phyloP scores from a whole-genome alignment of 2,797 vertebrate species.

The Lindbergichthys nudifrons region DNA sequence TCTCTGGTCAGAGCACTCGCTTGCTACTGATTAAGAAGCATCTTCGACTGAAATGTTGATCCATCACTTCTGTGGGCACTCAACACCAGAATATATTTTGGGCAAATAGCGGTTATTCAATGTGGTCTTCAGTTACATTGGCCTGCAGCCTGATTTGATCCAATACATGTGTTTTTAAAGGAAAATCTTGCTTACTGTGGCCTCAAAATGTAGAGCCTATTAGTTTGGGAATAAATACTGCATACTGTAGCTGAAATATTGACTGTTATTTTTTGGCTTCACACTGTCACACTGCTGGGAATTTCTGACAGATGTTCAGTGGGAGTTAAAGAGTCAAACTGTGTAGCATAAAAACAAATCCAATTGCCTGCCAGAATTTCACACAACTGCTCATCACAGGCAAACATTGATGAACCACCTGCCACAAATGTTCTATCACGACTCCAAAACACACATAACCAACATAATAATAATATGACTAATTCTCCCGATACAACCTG shows the following conservation, averaged over 20 bases:
- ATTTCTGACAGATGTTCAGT: conserved; percentile 67
- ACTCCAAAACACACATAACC: conserved; percentile 28
- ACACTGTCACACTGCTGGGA: conserved; percentile 55
- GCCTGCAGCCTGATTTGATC: conserved; percentile 13
- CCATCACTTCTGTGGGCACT: conserved; percentile 6
- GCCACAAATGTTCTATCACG: conserved; percentile 26
- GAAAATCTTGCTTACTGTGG: conserved; percentile 20
- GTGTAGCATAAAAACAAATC: conserved; percentile 48
- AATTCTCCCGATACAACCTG: background rate
- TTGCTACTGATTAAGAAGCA: conserved; percentile 25
- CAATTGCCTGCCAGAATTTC: conserved; percentile 26
- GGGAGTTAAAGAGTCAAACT: conserved; percentile 47
- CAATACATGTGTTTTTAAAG: conserved; percentile 36
- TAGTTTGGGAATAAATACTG: conserved; percentile 47
- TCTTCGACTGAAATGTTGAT: conserved; percentile 14
- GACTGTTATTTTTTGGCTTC: conserved; percentile 51
- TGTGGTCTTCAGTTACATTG: conserved; percentile 9
- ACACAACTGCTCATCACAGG: conserved; percentile 34
- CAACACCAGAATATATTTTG: conserved; percentile 13
- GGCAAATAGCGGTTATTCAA: conserved; percentile 32
- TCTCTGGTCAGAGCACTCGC: conserved; percentile 2
- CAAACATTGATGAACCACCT: conserved; percentile 28
- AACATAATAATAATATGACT: conserved; percentile 28
- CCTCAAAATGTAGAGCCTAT: conserved; percentile 26
- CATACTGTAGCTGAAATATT: conserved; percentile 54